A percentile compares a stretch with the other conserved stretches of the same genome.
These are phyloP conservation scores for Hipparchia semele DNA, from an alignment of 2,888 invertebrate genomes.

Conservation along the genomic window DNA sequence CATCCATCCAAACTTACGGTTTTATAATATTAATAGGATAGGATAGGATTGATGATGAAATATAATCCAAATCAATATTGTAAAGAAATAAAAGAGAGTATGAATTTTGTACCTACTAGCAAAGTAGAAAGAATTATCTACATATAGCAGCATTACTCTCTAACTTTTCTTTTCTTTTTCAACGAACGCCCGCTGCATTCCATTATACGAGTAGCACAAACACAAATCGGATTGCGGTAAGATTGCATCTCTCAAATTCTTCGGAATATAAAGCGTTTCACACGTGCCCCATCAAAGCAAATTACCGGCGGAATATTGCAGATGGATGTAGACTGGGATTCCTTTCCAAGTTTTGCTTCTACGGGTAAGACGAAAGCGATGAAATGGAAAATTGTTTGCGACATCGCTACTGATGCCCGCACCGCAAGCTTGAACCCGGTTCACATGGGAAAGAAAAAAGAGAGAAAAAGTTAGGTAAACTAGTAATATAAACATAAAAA, in stretches of 20 bases:
- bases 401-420: slow-evolving; percentile 39
- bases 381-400: slow-evolving; percentile 53
- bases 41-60: background rate
- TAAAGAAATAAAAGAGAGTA: too few species aligned
- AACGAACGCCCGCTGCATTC: background rate
- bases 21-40: too few species aligned
- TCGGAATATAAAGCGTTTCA: slow-evolving; percentile 24
- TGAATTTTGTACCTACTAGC: too few species aligned
- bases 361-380: slow-evolving; percentile 40
- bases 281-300: slow-evolving; percentile 34
- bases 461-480: too few species aligned
- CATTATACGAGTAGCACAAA: background rate
- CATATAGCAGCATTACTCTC: background rate
- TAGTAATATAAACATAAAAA: too few species aligned
- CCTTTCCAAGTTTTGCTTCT: slow-evolving; percentile 40
- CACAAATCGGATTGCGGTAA: slow-evolving; percentile 25
- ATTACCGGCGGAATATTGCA: slow-evolving; percentile 36
- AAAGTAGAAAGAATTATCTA: too few species aligned
- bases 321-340: slow-evolving; percentile 33
- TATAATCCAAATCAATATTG: too few species aligned
- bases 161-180: background rate
- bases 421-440: slow-evolving; percentile 23
- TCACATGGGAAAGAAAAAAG: background rate
- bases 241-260: slow-evolving; percentile 27
- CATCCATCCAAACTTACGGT: too few species aligned